Evolutionary conservation across 2,113 vertebrate species (phyloP).

Genomic region (Oreochromis aureus): DNA sequence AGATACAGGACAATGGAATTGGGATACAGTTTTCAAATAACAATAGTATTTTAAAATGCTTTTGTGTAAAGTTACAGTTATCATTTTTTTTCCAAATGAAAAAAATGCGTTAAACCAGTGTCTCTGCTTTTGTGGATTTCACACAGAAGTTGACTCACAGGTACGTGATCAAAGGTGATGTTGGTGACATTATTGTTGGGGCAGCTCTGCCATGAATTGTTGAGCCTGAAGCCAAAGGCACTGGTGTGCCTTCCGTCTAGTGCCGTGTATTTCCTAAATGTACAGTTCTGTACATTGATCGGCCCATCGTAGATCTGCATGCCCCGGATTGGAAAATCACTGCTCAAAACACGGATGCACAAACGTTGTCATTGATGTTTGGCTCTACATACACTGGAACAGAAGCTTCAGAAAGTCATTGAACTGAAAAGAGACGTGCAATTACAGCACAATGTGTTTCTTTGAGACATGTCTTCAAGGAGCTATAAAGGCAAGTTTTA

Average conservation of each 20-base stretch:
- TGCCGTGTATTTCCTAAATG: slow-evolving; percentile 87
- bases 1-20: background rate
- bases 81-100: background rate
- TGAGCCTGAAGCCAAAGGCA: slow-evolving; percentile 93
- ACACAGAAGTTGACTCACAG: slow-evolving; percentile 75
- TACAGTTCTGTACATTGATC: slow-evolving; percentile 91
- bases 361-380: background rate
- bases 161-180: slow-evolving; percentile 85
- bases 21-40: background rate
- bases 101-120: background rate
- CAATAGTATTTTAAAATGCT: background rate
- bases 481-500: background rate
- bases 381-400: background rate
- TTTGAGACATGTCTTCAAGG: background rate
- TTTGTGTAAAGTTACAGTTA: background rate
- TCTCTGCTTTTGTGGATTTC: background rate
- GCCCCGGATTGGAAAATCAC: slow-evolving; percentile 91
- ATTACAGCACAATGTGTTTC: background rate
- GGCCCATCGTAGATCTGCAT: slow-evolving; percentile 96
- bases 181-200: slow-evolving; percentile 89
- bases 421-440: background rate
- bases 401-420: background rate
- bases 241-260: slow-evolving; percentile 91
- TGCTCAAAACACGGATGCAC: slow-evolving; percentile 41
- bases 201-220: slow-evolving; percentile 98